phyloP scores from a whole-genome alignment of 2,113 vertebrate genomes.

The Chaetops frenatus region DNA sequence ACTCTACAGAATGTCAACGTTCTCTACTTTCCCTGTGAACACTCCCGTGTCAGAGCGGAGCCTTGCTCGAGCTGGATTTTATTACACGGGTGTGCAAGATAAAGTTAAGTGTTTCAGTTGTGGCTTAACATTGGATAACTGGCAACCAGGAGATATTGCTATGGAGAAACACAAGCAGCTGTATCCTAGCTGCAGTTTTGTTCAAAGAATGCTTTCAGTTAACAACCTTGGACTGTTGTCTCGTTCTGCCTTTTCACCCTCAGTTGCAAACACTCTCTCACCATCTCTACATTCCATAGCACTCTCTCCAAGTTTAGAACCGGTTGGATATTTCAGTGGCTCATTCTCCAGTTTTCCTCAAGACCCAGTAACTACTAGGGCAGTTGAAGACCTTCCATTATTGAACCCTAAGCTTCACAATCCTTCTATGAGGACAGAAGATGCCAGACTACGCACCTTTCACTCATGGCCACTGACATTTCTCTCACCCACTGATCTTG shows the following conservation, averaged over 20 bases:
- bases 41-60: slow-evolving; percentile 82
- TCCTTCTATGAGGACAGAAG: slow-evolving; percentile 84
- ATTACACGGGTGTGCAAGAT: slow-evolving; percentile 88
- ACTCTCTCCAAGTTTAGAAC: slow-evolving; percentile 68
- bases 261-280: slow-evolving; percentile 49
- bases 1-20: slow-evolving; percentile 91
- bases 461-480: slow-evolving; percentile 81
- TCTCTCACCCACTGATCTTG: slow-evolving; percentile 83
- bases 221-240: slow-evolving; percentile 75
- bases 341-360: slow-evolving; percentile 78
- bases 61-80: slow-evolving; percentile 92
- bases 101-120: slow-evolving; percentile 92
- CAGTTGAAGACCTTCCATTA: slow-evolving; percentile 78
- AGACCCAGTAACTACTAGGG: slow-evolving; percentile 74
- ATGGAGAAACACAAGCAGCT: slow-evolving; percentile 85
- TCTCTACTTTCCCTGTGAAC: slow-evolving; percentile 78
- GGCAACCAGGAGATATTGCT: slow-evolving; percentile 89
- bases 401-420: slow-evolving; percentile 72
- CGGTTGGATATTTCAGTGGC: slow-evolving; percentile 79
- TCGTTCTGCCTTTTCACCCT: slow-evolving; percentile 76
- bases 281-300: slow-evolving; percentile 27
- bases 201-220: slow-evolving; percentile 76
- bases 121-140: slow-evolving; percentile 85
- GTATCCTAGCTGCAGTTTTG: slow-evolving; percentile 86
- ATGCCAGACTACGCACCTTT: slow-evolving; percentile 85